Evolutionary conservation across 2,888 invertebrate species (phyloP), one percentile per base, ranked within the genome.

Genomic region (Pyrrhia umbra): DNA sequence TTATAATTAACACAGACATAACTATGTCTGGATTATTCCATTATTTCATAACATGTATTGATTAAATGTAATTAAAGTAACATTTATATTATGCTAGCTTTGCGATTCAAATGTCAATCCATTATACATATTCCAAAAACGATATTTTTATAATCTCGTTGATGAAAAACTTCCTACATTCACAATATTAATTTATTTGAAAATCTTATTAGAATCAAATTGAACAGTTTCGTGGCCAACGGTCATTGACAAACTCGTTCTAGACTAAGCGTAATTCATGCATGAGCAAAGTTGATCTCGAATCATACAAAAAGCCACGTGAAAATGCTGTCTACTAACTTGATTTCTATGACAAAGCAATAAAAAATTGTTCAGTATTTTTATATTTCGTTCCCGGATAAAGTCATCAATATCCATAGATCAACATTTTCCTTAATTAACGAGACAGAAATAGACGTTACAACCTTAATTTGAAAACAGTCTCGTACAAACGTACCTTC

Each of bases 401-500:
- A 49, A 39, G 6, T 6, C 13, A n/a, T 21, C 37, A n/a, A 45
- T 43, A 21, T 30, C 30, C 20, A 52, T 45, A 56, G 23, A 56
- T 43, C 15, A 57, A 43, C 30, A 39, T 71, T 72, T 68, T 68
- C 58, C 75, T 62, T 62, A 57, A 61, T 55, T 20, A 58, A 42
- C 21, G 40, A 60, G 42, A 74, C 56, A 18, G 54, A 57, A 62
- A 54, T 58, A 68, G 54, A 62, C 27, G 21, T 40, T 20, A 42
- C 40, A 16, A 39, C 37, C 27, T 49, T 67, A 40, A 72, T 57
- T 62, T 71, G 13, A 51, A 50, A 70, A 70, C 42, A 66, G 63
- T 75, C 67, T 67, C 78, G 66, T 65, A 61, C 56, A 39, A 42
- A 13, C 13, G 37, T 67, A 71, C 50, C 63, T 62, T 68, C 56